phyloP scores from a whole-genome alignment of 2,797 vertebrate species.

The Onychomys torridus region DNA sequence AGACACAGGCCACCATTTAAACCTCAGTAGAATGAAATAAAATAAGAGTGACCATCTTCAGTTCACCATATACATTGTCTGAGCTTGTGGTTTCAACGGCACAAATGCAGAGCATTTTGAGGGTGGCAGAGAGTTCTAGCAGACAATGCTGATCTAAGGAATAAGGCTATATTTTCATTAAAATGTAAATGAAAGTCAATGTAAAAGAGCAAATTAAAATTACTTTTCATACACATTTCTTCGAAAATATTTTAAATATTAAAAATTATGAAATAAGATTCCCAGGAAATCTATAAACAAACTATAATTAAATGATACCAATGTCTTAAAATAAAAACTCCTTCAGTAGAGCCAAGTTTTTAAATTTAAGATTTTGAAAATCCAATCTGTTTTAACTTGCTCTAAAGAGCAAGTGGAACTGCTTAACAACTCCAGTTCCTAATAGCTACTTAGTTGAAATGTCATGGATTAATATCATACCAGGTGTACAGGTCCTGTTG shows the following conservation, averaged over 20 bases:
- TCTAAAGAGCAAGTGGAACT: background rate
- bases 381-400: slow-evolving; percentile 7
- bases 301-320: slow-evolving; percentile 14
- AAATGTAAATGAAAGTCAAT: slow-evolving; percentile 47
- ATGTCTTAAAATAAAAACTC: slow-evolving; percentile 53
- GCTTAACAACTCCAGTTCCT: slow-evolving; percentile 10
- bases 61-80: background rate
- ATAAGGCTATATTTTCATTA: slow-evolving; percentile 36
- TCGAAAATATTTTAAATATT: slow-evolving; percentile 44
- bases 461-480: background rate
- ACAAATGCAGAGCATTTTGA: background rate
- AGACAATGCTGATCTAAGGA: background rate
- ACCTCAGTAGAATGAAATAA: background rate
- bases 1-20: background rate
- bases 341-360: slow-evolving; percentile 33
- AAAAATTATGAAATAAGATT: slow-evolving; percentile 46
- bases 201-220: slow-evolving; percentile 48
- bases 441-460: slow-evolving; percentile 22
- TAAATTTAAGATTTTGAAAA: slow-evolving; percentile 23
- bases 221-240: background rate
- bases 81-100: background rate
- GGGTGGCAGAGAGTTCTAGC: background rate
- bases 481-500: background rate
- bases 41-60: background rate
- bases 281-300: slow-evolving; percentile 13